phyloP scores from a whole-genome alignment of 2,797 vertebrate species.

The Pangasius djambal region DNA sequence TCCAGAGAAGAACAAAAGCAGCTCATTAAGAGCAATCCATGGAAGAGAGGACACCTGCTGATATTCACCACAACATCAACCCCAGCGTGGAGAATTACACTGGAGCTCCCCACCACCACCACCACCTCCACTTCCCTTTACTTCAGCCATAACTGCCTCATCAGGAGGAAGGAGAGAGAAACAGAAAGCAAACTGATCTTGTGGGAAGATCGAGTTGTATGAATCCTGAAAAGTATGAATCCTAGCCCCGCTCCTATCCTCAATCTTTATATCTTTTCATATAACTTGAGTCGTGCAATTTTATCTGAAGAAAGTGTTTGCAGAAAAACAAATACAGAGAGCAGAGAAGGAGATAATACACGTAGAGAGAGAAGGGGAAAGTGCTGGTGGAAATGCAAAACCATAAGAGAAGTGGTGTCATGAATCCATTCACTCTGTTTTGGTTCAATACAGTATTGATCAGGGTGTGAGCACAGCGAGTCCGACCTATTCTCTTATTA shows the following conservation, averaged over 20 bases:
- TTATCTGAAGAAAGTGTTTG: not conserved
- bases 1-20: constrained; percentile 27
- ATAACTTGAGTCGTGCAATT: not conserved
- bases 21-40: constrained; percentile 49
- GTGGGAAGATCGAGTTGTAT: not conserved
- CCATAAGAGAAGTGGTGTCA: constrained; percentile 64
- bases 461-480: constrained; percentile 62
- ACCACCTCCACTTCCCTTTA: not conserved
- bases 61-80: constrained; percentile 45
- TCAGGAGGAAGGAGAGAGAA: not conserved
- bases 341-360: not conserved
- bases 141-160: not conserved
- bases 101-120: not conserved
- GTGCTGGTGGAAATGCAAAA: constrained; percentile 35
- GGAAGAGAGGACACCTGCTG: constrained; percentile 31
- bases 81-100: not conserved
- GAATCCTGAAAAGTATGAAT: not conserved
- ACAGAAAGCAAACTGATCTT: not conserved
- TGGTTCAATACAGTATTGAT: constrained; percentile 78
- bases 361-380: not conserved
- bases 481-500: constrained; percentile 76
- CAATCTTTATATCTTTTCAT: not conserved
- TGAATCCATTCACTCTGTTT: constrained; percentile 67
- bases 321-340: not conserved
- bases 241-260: not conserved